Evolutionary conservation across 1,140 invertebrate genomes (phyloP).

Genomic region (Drosophila sturtevanti): DNA sequence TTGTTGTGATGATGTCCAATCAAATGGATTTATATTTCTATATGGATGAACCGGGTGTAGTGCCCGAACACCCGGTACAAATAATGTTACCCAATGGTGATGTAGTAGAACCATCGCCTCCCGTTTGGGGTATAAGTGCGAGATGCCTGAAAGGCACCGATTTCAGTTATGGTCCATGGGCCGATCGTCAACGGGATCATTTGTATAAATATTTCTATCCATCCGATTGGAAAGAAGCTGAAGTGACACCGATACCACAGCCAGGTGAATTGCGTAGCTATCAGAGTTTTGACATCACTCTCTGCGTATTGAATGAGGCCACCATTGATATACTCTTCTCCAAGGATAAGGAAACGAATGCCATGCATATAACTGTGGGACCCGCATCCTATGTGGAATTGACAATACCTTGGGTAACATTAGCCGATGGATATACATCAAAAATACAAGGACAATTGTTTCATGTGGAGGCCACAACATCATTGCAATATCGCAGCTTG

Average conservation of each 20-base stretch:
- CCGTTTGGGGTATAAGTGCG: conserved; percentile 97
- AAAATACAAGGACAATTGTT: conserved; percentile 96
- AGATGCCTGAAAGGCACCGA: conserved; percentile 98
- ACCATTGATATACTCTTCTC: conserved; percentile 98
- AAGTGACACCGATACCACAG: conserved; percentile 89
- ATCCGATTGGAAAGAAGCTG: conserved; percentile 91
- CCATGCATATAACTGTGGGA: conserved; percentile 96
- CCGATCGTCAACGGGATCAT: conserved; percentile 97
- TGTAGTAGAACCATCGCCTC: conserved; percentile 94
- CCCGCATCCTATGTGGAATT: conserved; percentile 97
- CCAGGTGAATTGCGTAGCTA: conserved; percentile 94
- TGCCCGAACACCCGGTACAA: conserved; percentile 94
- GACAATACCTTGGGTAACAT: conserved; percentile 96
- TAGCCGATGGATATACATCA: conserved; percentile 92
- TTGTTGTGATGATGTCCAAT: conserved; percentile 97
- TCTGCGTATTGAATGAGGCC: conserved; percentile 95
- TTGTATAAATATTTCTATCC: conserved; percentile 98
- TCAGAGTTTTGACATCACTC: conserved; percentile 95
- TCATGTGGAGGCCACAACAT: conserved; percentile 96
- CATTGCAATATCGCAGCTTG: conserved; percentile 94
- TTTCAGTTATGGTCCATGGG: conserved; percentile 99
- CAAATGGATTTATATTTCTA: conserved; percentile 97
- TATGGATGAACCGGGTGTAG: conserved; percentile 96
- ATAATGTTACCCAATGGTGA: conserved; percentile 96
- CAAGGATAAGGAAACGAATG: conserved; percentile 98